Base-by-base conservation (phyloP, 2,797 vertebrate species). In the Peromyscus attwateri region DNA sequence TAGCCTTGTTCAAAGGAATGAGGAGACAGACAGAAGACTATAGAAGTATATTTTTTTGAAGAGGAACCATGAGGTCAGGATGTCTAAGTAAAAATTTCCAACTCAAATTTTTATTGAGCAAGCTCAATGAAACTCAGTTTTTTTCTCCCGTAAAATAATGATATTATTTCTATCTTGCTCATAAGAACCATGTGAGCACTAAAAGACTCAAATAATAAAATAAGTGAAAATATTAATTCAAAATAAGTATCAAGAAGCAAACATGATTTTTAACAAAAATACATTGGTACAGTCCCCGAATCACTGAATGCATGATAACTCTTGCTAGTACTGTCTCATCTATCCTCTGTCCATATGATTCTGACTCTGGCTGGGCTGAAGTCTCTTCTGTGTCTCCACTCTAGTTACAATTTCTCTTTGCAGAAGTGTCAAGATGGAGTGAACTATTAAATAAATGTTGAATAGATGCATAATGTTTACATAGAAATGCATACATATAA, bases 381-480 rank as follows among this genome's bases (percentile, higher is more conserved):
- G 4, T 17, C 21, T 84, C 49, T 81, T 68, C 76, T 37, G 19
- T 8, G 2, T 7, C 19, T 77, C 40, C 60, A 25, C 43, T 46
- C 12, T 52, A 92, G 82, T 66, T 82, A 31, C 10, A 4, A 23
- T 87, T 84, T 83, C 68, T 91, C 70, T 66, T 92, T 82, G 87
- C 34, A 85, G 62, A 95, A 1, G 55, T 81, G 57, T 70, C 84
- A 94, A 46, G 76, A 94, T 66, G 40, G 25, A 82, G 46, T 23
- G 46, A 0, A 27, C 70, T 82, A 92, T 66, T 84, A 94, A 93
- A 81, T 79, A 62, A 85, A 92, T 77, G 55, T 66, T 82, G 85
- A 73, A 81, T 13, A 89, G 40, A 55, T 31, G 14, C 6, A 29
- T 31, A 43, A 40, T 73, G 6, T 37, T 88, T n/a, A 76, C 40